A percentile compares a stretch with the other conserved stretches of the same genome.
phyloP scores from a whole-genome alignment of 92 coral and sea anemone genomes.

The Blastomussa wellsi region DNA sequence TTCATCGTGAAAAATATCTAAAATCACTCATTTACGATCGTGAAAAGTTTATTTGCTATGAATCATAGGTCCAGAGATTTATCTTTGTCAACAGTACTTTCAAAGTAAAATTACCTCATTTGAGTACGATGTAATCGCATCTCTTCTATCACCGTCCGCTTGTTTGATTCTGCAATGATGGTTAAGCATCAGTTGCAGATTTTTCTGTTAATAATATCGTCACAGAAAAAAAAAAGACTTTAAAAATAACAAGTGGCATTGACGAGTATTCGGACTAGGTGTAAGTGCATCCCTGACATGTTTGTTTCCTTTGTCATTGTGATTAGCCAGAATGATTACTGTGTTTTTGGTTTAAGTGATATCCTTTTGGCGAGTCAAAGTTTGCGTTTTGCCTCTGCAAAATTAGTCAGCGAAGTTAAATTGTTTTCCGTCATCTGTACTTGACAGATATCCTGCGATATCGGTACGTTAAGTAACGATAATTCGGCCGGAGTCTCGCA shows the following conservation, averaged over 20 bases:
- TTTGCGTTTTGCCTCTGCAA: too few relatives aligned
- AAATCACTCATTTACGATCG: not conserved
- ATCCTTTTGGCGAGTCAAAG: too few relatives aligned
- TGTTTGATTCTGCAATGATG: not conserved
- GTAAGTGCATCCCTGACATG: not conserved
- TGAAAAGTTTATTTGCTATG: not conserved
- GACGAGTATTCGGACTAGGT: not conserved
- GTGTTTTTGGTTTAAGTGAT: too few relatives aligned
- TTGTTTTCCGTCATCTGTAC: too few relatives aligned
- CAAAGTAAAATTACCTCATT: not conserved
- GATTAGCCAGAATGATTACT: too few relatives aligned
- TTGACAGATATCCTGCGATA: too few relatives aligned
- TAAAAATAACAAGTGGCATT: not conserved
- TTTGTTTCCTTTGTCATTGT: too few relatives aligned
- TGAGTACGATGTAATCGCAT: not conserved
- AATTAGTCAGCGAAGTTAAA: too few relatives aligned
- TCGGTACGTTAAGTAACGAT: too few relatives aligned
- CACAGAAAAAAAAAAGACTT: too few relatives aligned
- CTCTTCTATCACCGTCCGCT: not conserved
- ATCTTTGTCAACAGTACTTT: not conserved
- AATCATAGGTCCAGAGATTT: not conserved
- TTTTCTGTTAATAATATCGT: too few relatives aligned
- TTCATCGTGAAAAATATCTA: not conserved
- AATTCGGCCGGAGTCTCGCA: too few relatives aligned
- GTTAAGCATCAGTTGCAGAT: not conserved